phyloP scores from a whole-genome alignment of 2,113 vertebrate genomes.

The Corythornis madagascariensis region DNA sequence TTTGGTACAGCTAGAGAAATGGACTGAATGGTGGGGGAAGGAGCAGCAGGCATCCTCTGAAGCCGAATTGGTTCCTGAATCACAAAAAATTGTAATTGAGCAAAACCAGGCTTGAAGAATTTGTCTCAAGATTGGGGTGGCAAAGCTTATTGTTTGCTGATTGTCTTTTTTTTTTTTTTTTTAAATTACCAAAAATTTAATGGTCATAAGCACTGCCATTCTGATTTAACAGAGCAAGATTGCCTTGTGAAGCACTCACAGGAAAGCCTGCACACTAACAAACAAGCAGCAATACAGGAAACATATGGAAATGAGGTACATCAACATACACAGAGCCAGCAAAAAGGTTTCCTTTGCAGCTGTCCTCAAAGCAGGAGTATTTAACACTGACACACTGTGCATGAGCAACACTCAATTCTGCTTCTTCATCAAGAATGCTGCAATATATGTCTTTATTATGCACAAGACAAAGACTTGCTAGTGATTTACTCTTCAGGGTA shows the following conservation, averaged over 20 bases:
- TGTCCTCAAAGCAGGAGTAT: background rate
- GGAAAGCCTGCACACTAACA: too few species aligned
- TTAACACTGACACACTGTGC: conserved; percentile 22
- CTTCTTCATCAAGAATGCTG: background rate
- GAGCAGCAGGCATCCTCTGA: conserved; percentile 75
- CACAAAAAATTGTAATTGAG: conserved; percentile 57
- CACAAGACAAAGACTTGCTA: background rate
- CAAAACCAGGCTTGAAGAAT: too few species aligned
- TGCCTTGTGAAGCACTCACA: too few species aligned
- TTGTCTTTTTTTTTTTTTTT: background rate
- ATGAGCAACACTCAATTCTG: background rate
- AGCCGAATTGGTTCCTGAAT: conserved; percentile 83
- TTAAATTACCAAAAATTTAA: too few species aligned
- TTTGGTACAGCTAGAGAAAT: conserved; percentile 85
- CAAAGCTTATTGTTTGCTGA: too few species aligned
- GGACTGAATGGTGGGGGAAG: conserved; percentile 81
- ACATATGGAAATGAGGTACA: too few species aligned
- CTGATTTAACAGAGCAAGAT: too few species aligned
- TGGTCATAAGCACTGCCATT: too few species aligned
- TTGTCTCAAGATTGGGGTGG: too few species aligned
- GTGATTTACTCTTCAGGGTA: background rate
- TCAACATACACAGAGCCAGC: too few species aligned
- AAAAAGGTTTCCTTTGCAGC: background rate
- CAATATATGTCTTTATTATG: background rate
- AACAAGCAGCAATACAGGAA: too few species aligned